Base-by-base conservation (phyloP, 1,140 invertebrate genomes). In the Melipona quadrifasciata region DNA sequence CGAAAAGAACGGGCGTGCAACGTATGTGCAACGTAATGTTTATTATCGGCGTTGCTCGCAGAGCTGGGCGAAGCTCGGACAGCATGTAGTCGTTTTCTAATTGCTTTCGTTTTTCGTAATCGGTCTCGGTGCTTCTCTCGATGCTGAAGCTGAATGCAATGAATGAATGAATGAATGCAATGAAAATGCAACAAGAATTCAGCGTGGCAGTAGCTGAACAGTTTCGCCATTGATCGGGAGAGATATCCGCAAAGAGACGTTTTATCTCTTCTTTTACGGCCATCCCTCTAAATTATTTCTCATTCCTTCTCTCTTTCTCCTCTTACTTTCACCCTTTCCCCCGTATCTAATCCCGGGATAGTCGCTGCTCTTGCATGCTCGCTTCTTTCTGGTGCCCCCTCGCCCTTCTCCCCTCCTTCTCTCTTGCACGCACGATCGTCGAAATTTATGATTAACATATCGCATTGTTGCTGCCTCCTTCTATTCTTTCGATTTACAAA, bases 391-490 rank as follows among this genome's bases (percentile, higher is more conserved):
- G 10, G 14, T 10, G 51, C 31, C 17, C 51, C 24, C 65, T 34
- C n/a, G 8, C 51, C 47, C 74, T 17, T 75, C 47, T 21, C 31
- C 27, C 68, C 71, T 39, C 47, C 53, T 57, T 39, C 72, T 17
- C 39, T 87, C 64, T 67, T 51, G 64, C 74, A 74, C 55, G 74
- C 71, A 85, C 55, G 70, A 57, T 27, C 84, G 61, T 64, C 85
- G 75, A 84, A 87, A 87, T 87, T 85, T 87, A 85, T 74, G 73
- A 87, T 87, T 86, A 79, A 84, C 85, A 81, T 57, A 67, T 78
- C 67, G 83, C 67, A 85, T 87, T 85, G 83, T 87, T 77, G 73
- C 47, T 72, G 74, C 61, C 73, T 24, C 73, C 65, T 67, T 75
- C 76, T 70, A 85, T 77, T 81, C 78, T 58, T 72, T 58, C 83